phyloP scores from a whole-genome alignment of 2,888 invertebrate genomes.

The Calliopum simillimum region DNA sequence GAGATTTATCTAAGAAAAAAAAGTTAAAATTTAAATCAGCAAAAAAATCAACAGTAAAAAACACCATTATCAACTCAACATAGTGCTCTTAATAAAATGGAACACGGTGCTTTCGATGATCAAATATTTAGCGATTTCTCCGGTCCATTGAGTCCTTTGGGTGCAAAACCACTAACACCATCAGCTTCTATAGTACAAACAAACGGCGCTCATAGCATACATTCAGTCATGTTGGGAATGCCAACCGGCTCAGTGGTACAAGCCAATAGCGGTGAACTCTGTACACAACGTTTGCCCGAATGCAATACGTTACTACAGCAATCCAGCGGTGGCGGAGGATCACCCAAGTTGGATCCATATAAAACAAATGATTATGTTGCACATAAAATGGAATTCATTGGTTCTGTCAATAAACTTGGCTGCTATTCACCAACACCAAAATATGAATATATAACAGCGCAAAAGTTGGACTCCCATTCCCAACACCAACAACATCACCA shows the following conservation, averaged over 20 bases:
- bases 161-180: constrained; percentile 64
- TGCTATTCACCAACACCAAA: constrained; percentile 67
- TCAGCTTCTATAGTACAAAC: constrained; percentile 62
- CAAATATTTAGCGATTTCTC: constrained; percentile 83
- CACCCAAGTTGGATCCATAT: constrained; percentile 63
- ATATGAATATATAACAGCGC: constrained; percentile 63
- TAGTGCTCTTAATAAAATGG: constrained; percentile 68
- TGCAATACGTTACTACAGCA: constrained; percentile 64
- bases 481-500: constrained; percentile 41
- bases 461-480: constrained; percentile 55
- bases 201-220: constrained; percentile 70
- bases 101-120: constrained; percentile 80
- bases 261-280: constrained; percentile 54
- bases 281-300: constrained; percentile 64
- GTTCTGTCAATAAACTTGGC: constrained; percentile 59
- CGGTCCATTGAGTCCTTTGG: constrained; percentile 70
- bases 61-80: too few relatives aligned
- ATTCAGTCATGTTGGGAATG: constrained; percentile 75
- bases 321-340: constrained; percentile 44
- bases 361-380: constrained; percentile 61
- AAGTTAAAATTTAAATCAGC: not conserved
- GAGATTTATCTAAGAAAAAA: not conserved
- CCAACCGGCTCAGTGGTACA: constrained; percentile 55
- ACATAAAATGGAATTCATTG: constrained; percentile 63
- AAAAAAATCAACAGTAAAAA: too few relatives aligned